Evolutionary conservation across 2,888 invertebrate species (phyloP), one percentile per base, ranked within the genome.

Genomic region (Pycnomerus fuliginosus): DNA sequence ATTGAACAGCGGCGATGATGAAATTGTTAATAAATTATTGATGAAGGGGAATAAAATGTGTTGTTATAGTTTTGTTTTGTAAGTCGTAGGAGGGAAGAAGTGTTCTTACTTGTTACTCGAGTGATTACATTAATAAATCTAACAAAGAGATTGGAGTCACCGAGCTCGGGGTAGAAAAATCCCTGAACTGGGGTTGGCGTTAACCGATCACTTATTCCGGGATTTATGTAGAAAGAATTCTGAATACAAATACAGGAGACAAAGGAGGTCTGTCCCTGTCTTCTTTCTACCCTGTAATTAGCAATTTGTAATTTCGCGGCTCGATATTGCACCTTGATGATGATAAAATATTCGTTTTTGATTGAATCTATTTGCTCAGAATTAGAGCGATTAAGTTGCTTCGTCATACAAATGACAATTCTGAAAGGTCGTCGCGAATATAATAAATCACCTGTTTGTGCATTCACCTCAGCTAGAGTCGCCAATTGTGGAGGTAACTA

Each of bases 121-220:
- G 60, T 68, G 70, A 70, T 71, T 71, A 70, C 70, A 68, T 69
- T 69, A 68, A 71, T 71, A 71, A 71, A 71, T 71, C 70, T 70
- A 61, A 60, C 57, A 61, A 58, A 66, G 65, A 69, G 70, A 69
- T 69, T 69, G 69, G 56, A 57, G 59, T 52, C 65, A 57, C 56
- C 56, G 61, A 36, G 43, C 62, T 62, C 63, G 57, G 69, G 69
- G 64, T 61, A 62, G 64, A 70, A 70, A 71, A 70, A 69, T 70
- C 69, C 70, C 70, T 53, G 56, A 63, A 62, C 68, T 67, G 68
- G 70, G 69, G 71, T 68, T 65, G 62, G 68, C 61, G 70, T 63
- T 69, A 71, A 71, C 71, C 70, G 70, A 71, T 71, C 71, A 68
- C 70, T 71, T 71, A 70, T 70, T 67, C 64, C 58, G 58, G 64